phyloP scores from a whole-genome alignment of 2,113 vertebrate genomes.

The Macquaria ambigua region DNA sequence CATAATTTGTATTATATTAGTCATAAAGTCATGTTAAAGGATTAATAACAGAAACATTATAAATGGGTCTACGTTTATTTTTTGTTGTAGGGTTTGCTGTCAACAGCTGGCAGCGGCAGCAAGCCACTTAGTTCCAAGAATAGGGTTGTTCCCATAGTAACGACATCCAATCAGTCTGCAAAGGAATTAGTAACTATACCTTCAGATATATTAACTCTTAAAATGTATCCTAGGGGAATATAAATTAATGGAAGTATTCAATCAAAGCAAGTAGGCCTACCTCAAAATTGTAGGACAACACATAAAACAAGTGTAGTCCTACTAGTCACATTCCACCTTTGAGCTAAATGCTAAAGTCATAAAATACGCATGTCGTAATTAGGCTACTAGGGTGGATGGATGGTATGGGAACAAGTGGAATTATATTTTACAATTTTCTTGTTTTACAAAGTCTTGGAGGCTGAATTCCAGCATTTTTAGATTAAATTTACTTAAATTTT shows the following conservation, averaged over 20 bases:
- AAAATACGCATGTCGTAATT: too few species aligned
- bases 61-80: background rate
- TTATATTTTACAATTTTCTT: background rate
- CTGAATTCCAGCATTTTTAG: too few species aligned
- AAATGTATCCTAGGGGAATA: background rate
- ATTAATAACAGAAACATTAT: background rate
- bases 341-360: too few species aligned
- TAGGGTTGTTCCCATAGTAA: background rate
- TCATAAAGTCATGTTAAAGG: background rate
- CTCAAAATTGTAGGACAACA: too few species aligned
- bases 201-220: background rate
- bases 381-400: too few species aligned
- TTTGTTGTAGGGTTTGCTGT: background rate
- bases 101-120: background rate
- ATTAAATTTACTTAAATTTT: background rate
- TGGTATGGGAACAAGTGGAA: background rate
- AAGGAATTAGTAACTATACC: background rate
- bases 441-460: background rate
- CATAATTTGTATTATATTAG: background rate
- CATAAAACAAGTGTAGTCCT: too few species aligned
- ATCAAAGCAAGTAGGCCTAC: too few species aligned
- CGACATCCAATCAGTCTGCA: background rate
- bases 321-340: too few species aligned
- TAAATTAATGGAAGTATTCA: too few species aligned
- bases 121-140: too few species aligned